Conservation (phyloP, 2,888 invertebrate genomes). For the Synanthedon myopaeformis region DNA sequence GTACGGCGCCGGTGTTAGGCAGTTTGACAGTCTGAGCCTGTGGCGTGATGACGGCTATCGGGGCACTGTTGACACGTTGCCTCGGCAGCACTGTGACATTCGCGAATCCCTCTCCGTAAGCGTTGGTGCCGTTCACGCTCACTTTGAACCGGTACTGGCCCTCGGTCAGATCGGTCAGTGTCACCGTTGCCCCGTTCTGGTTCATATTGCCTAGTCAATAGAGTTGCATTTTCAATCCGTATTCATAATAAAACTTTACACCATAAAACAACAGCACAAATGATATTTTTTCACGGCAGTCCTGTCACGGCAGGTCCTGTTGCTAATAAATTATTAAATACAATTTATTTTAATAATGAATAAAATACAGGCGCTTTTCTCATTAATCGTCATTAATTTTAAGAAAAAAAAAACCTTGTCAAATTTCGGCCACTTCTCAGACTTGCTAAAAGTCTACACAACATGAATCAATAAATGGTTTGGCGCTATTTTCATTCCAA, state of each 20-base stretch:
- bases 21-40: conserved; percentile 87
- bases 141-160: conserved; percentile 89
- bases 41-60: conserved; percentile 88
- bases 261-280: background rate
- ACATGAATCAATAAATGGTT: no score
- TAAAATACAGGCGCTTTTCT: no score
- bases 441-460: no score
- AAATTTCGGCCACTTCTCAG: no score
- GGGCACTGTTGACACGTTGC: conserved; percentile 84
- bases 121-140: conserved; percentile 82
- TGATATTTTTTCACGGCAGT: no score
- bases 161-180: conserved; percentile 84
- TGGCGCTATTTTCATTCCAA: no score
- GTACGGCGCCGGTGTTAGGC: conserved; percentile 89
- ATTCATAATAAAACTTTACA: background rate
- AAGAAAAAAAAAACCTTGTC: conserved; percentile 3
- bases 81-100: conserved; percentile 92
- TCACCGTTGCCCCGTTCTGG: conserved; percentile 86
- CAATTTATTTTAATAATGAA: no score
- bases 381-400: background rate
- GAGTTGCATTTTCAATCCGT: background rate
- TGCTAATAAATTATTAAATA: background rate
- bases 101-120: conserved; percentile 85
- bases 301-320: no score
- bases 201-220: conserved; percentile 76